Evolutionary conservation across 2,888 invertebrate genomes (phyloP), one percentile per base, ranked within the genome.

Genomic region (Tetranychus piercei): DNA sequence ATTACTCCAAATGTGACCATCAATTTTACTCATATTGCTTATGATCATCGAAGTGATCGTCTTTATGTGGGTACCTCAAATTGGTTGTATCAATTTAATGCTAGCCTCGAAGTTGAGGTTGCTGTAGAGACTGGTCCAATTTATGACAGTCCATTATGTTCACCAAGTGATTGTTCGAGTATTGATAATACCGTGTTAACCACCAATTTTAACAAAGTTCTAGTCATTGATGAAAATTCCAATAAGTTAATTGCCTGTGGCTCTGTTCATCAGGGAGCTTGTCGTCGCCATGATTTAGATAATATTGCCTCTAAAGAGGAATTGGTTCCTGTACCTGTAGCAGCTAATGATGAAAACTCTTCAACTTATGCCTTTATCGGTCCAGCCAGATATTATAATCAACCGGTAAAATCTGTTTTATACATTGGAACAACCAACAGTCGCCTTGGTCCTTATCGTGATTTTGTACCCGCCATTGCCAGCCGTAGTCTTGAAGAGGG

Each of bases 391-490:
- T 94, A 78, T 67, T 64, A 75, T n/a, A 77, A 77, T 1, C 44
- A 69, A 44, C 73, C 73, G n/a, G 74, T 75, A 9, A 71, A 74
- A 8, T 90, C 92, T 82, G 90, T 92, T 72, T 85, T 94, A 0
- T 94, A 94, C 84, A 92, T 94, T 64, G 94, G 92, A 34, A 92
- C 94, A 73, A 94, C 94, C 23, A 94, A 92, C 81, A 94, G 93
- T 18, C 91, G 91, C 81, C 90, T 89, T 79, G 93, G 92, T n/a
- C 92, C 93, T 80, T 94, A 92, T 83, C 87, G 94, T 43, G 91
- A 93, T 81, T 91, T 92, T 81, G 93, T 94, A 55, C 94, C 94
- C 18, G 93, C 94, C 9, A 92, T 94, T 80, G 89, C 92, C 75
- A 92, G 92, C 80, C 88, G 94, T 18, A 89, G 90, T 80, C 85